phyloP scores from a whole-genome alignment of 1,140 invertebrate species.

The Zaprionus africanus region DNA sequence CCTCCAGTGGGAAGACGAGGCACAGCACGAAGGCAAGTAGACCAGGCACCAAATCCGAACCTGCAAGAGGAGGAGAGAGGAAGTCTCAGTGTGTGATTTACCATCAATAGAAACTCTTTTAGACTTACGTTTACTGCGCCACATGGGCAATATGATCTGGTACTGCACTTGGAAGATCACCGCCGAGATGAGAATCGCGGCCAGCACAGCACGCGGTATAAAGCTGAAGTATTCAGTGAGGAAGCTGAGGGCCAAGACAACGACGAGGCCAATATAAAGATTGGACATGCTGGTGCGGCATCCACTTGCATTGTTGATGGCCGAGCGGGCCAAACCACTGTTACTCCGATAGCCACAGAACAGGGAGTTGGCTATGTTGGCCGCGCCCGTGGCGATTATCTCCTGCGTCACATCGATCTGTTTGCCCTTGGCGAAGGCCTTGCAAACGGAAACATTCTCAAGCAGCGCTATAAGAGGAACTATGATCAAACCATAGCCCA shows the following conservation, averaged over 20 bases:
- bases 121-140: conserved; percentile 90
- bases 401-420: conserved; percentile 94
- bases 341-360: conserved; percentile 93
- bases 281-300: conserved; percentile 94
- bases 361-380: conserved; percentile 94
- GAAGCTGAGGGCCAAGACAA: conserved; percentile 89
- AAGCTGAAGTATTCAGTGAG: conserved; percentile 92
- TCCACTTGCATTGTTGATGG: conserved; percentile 95
- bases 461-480: conserved; percentile 92
- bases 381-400: conserved; percentile 91
- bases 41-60: conserved; percentile 93
- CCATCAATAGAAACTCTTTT: too few relatives aligned
- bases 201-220: conserved; percentile 91
- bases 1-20: conserved; percentile 92
- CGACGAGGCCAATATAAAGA: conserved; percentile 88
- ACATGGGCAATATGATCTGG: conserved; percentile 91
- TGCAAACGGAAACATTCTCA: conserved; percentile 94
- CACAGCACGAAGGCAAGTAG: conserved; percentile 94
- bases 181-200: conserved; percentile 92
- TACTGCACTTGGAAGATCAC: conserved; percentile 95
- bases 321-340: conserved; percentile 93
- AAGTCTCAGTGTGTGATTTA: background rate
- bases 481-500: conserved; percentile 91
- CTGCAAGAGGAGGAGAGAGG: conserved; percentile 84
- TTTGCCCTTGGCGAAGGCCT: conserved; percentile 90